Conservation (phyloP, 2,113 vertebrate species). For the Oncorhynchus tshawytscha region DNA sequence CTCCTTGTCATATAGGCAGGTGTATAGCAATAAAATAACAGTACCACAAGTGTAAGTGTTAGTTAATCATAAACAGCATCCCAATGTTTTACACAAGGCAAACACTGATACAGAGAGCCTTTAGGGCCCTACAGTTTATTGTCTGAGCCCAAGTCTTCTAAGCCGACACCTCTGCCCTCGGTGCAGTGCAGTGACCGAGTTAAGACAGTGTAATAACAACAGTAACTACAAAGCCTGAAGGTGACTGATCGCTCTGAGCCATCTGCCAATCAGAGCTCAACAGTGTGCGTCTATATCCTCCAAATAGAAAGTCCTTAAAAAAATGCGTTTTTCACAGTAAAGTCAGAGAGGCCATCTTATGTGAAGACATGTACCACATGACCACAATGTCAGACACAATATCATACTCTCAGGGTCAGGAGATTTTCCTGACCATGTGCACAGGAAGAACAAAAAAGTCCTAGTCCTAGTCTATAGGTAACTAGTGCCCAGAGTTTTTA, state of each 20-base stretch:
- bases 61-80: background rate
- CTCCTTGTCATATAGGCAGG: background rate
- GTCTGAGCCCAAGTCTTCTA: background rate
- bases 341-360: background rate
- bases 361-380: background rate
- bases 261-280: background rate
- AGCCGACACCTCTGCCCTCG: background rate
- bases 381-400: background rate
- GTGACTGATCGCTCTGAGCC: background rate
- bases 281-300: background rate
- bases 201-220: background rate
- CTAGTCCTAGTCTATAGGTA: too few species aligned
- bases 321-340: background rate
- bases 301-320: constrained; percentile 15
- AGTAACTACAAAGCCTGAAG: background rate
- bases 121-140: background rate
- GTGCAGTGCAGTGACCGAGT: background rate
- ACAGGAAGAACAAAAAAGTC: too few species aligned
- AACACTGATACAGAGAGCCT: background rate
- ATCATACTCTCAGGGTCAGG: background rate
- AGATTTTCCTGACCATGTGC: too few species aligned
- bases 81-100: background rate
- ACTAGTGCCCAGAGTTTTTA: too few species aligned
- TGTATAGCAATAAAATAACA: background rate
- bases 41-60: too few species aligned